Evolutionary conservation across 2,113 vertebrate species (phyloP), one percentile per base, ranked within the genome.

Genomic region (Pituophis catenifer): DNA sequence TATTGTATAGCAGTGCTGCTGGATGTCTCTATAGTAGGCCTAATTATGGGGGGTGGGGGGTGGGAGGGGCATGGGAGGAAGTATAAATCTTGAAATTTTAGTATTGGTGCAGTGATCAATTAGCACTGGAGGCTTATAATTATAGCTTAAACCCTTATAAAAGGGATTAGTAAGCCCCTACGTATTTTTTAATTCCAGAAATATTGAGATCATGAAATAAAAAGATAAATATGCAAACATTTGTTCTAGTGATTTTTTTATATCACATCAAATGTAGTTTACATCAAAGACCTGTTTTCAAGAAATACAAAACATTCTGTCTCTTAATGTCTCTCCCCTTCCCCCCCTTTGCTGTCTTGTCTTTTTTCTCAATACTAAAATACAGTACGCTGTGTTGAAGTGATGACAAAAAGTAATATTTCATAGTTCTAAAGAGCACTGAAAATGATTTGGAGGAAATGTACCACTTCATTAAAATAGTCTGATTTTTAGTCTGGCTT

Each of bases 161-260:
- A 70, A 48, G 54, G 75, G 89, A 70, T 90, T 50, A 13, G 81
- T 86, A 90, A 93, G 81, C 75, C 92, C n/a, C 48, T 90, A 86
- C 44, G 8, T 90, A 90, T 90, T 93, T 91, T 93, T 93, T 93
- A 90, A 93, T 0, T 95, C 95, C 95, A 95, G 26, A 52, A 58
- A 38, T 52, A 91, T 33, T 3, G 13, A 70, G 59, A 86, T 4
- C 0, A 0, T 8, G 1, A 89, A 97, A 96, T 96, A 96, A 96
- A 96, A 52, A 29, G 5, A 1, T 33, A 54, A 89, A 24, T 4
- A 86, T 17, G 21, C 1, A 29, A 0, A 3, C 13, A 0, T 92
- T 62, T 15, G 87, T 85, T 26, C 2, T 90, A 26, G 52, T 57
- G 58, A 92, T 44, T 81, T 57, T 13, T 15, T 52, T 11, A 24